These are phyloP conservation scores for Gymnocephalus cernua DNA, from an alignment of 2,113 vertebrate genomes.

Conservation along the genomic window DNA sequence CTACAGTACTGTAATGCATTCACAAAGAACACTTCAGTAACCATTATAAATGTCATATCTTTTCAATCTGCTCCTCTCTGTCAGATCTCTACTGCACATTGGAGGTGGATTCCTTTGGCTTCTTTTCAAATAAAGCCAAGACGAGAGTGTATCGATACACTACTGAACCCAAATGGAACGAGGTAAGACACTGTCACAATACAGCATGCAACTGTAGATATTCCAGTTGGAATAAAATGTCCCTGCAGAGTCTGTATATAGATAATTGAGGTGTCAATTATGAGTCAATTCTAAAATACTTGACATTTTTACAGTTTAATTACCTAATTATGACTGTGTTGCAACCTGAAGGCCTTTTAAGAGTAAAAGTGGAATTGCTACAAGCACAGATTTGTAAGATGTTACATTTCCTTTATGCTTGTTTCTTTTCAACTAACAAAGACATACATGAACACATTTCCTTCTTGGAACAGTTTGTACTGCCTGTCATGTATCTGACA, in stretches of 20 bases:
- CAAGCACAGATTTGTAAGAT: background rate
- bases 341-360: background rate
- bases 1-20: background rate
- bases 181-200: constrained; percentile 84
- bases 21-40: background rate
- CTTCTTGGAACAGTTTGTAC: background rate
- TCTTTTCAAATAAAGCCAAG: constrained; percentile 98
- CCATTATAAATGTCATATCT: background rate
- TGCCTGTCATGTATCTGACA: constrained; percentile 36
- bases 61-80: background rate
- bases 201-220: background rate
- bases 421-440: background rate
- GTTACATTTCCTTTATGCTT: background rate
- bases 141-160: constrained; percentile 98
- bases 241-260: background rate
- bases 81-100: constrained; percentile 97
- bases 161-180: constrained; percentile 97
- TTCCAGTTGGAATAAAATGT: background rate
- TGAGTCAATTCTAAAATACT: background rate
- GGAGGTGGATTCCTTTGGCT: constrained; percentile 98
- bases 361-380: background rate
- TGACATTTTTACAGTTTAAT: background rate
- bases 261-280: background rate
- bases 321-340: background rate
- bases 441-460: background rate